These are phyloP conservation scores for Hydropotes inermis DNA, from an alignment of 2,113 vertebrate species.

Conservation along the genomic window DNA sequence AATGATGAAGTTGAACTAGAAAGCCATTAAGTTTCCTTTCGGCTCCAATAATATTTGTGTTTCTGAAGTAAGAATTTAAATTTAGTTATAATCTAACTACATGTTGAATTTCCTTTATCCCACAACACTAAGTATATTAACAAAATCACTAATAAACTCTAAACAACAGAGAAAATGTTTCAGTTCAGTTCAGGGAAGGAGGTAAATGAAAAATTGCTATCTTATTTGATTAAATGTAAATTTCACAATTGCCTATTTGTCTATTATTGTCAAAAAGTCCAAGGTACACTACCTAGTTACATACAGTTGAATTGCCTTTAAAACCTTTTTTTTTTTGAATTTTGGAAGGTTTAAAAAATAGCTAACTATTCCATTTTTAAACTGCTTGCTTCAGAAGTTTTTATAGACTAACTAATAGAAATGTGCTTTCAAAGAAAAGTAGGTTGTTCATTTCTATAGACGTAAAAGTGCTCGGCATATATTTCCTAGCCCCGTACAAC, in stretches of 20 bases:
- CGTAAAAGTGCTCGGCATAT: not conserved
- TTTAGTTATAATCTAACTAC: slow-evolving; percentile 28
- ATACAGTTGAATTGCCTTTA: not conserved
- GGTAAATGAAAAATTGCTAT: slow-evolving; percentile 4
- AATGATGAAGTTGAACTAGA: slow-evolving; percentile 5
- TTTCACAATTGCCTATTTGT: slow-evolving; percentile 7
- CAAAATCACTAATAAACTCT: slow-evolving; percentile 3
- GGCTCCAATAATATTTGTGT: not conserved
- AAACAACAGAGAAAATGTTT: slow-evolving; percentile 22
- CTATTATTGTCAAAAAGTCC: slow-evolving; percentile 8
- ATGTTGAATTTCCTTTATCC: not conserved
- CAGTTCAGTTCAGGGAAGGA: not conserved
- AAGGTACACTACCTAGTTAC: not conserved
- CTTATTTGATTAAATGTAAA: slow-evolving; percentile 28
- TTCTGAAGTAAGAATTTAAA: slow-evolving; percentile 12
- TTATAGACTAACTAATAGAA: slow-evolving; percentile 10
- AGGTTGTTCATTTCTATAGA: not conserved
- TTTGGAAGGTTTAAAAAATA: not conserved
- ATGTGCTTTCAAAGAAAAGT: slow-evolving; percentile 29
- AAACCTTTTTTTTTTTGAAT: not conserved
- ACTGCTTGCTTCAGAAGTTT: not conserved
- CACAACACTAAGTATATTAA: not conserved
- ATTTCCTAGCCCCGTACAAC: not conserved
- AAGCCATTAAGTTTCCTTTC: not conserved
- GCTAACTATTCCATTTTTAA: not conserved